These are phyloP conservation scores for Celastrina argiolus DNA, from an alignment of 2,888 invertebrate species.

Conservation along the genomic window DNA sequence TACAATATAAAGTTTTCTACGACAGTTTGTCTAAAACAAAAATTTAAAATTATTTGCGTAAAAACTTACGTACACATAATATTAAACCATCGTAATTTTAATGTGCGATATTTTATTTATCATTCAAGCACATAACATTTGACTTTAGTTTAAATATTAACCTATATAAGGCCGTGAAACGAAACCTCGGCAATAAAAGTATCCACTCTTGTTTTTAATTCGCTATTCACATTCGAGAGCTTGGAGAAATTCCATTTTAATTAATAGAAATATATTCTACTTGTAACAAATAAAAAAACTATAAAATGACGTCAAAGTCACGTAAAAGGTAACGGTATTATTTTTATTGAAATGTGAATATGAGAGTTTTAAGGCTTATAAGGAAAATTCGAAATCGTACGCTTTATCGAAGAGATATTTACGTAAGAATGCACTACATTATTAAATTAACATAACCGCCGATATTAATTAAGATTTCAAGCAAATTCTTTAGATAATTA, in stretches of 20 bases:
- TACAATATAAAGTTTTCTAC: no score
- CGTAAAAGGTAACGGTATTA: neutral
- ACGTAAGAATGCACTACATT: slow-evolving; percentile 7
- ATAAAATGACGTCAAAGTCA: neutral
- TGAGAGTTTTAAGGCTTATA: neutral
- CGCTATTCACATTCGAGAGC: slow-evolving; percentile 7
- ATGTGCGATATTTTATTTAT: no score
- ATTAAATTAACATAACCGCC: slow-evolving; percentile 2
- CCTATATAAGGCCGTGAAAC: neutral
- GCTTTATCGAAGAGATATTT: neutral
- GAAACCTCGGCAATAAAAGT: neutral
- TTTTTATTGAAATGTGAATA: slow-evolving; percentile 5
- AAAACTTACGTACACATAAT: no score
- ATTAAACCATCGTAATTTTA: no score
- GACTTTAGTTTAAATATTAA: neutral
- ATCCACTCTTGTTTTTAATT: slow-evolving; percentile 6
- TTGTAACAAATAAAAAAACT: slow-evolving; percentile 2
- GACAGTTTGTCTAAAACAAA: no score
- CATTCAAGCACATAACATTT: no score
- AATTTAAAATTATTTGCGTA: no score
- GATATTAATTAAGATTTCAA: slow-evolving; percentile 11
- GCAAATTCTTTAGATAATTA: slow-evolving; percentile 3
- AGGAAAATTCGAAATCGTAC: slow-evolving; percentile 7
- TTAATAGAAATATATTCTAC: neutral
- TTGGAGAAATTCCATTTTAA: neutral